Conservation (phyloP, 2,888 invertebrate species). For the Melieria crassipennis region DNA sequence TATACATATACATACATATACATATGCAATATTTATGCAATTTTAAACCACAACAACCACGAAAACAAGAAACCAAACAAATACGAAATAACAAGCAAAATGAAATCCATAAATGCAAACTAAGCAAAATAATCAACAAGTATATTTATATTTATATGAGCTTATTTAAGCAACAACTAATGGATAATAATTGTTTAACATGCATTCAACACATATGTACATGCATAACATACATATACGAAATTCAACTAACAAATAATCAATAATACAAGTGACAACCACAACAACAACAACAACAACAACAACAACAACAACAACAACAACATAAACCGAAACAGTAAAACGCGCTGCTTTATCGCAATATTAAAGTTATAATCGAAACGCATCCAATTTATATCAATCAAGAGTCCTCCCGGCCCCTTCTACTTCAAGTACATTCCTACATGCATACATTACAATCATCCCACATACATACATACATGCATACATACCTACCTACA, state of each 20-base stretch:
- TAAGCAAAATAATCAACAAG: slow-evolving; percentile 19
- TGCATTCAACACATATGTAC: slow-evolving; percentile 2
- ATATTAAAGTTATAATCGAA: too few relatives aligned
- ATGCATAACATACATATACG: too few relatives aligned
- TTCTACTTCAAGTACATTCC: neutral
- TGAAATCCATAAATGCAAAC: slow-evolving; percentile 26
- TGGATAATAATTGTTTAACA: slow-evolving; percentile 28
- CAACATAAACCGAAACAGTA: too few relatives aligned
- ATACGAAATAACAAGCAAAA: slow-evolving; percentile 1
- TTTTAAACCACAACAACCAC: slow-evolving; percentile 25
- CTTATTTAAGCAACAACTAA: slow-evolving; percentile 41
- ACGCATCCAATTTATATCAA: too few relatives aligned
- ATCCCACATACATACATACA: slow-evolving; percentile 34
- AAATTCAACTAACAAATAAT: too few relatives aligned
- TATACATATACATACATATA: slow-evolving; percentile 50
- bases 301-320: too few relatives aligned
- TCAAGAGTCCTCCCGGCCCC: too few relatives aligned
- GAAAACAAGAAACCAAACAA: slow-evolving; percentile 3
- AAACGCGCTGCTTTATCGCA: too few relatives aligned
- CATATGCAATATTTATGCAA: slow-evolving; percentile 33
- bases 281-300: too few relatives aligned
- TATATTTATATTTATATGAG: slow-evolving; percentile 45
- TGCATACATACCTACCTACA: slow-evolving; percentile 5
- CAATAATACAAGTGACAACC: too few relatives aligned
- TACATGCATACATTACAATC: slow-evolving; percentile 18